phyloP scores from a whole-genome alignment of 2,888 invertebrate genomes.

The Liodrosophila aerea region DNA sequence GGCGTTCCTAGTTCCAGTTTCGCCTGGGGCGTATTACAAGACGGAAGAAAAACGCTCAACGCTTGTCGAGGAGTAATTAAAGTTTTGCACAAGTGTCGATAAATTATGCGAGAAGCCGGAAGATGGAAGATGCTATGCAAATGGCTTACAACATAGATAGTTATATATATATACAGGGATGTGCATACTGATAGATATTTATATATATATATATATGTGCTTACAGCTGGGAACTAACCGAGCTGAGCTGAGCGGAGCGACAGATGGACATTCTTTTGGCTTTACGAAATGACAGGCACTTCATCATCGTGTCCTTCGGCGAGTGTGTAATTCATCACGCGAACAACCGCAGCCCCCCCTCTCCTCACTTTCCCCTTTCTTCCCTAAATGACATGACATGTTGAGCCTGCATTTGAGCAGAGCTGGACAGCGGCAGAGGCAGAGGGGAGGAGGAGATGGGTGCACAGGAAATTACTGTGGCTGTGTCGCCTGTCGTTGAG shows the following conservation, averaged over 20 bases:
- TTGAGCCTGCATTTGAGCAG: slow-evolving; percentile 70
- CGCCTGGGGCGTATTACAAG: slow-evolving; percentile 36
- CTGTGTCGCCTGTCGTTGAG: slow-evolving; percentile 29
- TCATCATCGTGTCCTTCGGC: slow-evolving; percentile 77
- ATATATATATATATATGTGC: slow-evolving; percentile 8
- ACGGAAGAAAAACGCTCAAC: slow-evolving; percentile 34
- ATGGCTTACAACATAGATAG: slow-evolving; percentile 49
- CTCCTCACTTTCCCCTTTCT: background rate
- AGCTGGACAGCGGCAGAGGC: slow-evolving; percentile 9
- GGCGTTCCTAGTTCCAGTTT: slow-evolving; percentile 1
- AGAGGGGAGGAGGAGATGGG: background rate
- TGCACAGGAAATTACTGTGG: slow-evolving; percentile 48
- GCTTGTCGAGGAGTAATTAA: slow-evolving; percentile 67
- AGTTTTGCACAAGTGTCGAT: slow-evolving; percentile 77
- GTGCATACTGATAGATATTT: background rate
- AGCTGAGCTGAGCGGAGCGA: slow-evolving; percentile 39
- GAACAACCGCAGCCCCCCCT: slow-evolving; percentile 71
- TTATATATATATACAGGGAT: slow-evolving; percentile 1
- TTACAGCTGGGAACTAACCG: slow-evolving; percentile 28
- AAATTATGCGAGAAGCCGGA: slow-evolving; percentile 66
- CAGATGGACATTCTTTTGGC: slow-evolving; percentile 76
- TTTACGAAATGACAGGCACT: slow-evolving; percentile 75
- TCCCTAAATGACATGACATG: slow-evolving; percentile 61
- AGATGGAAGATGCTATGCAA: slow-evolving; percentile 59
- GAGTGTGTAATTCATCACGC: slow-evolving; percentile 78